Conservation (phyloP, 2,888 invertebrate species). For the Cheilosia scutellata region DNA sequence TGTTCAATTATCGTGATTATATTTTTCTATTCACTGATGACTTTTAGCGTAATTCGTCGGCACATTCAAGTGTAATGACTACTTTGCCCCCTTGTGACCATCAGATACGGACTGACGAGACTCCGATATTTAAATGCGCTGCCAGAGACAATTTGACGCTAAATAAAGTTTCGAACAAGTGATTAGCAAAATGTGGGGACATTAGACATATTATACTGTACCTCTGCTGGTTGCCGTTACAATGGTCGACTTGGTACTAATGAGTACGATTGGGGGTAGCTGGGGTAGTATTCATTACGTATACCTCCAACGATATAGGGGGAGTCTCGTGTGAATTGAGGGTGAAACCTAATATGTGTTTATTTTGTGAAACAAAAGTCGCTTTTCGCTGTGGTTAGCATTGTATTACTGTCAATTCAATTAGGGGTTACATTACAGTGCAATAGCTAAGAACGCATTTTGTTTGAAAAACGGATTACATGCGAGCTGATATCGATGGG, state of each 20-base stretch:
- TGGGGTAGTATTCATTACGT: slow-evolving; percentile 34
- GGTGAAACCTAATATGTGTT: slow-evolving; percentile 70
- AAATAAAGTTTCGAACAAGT: slow-evolving; percentile 30
- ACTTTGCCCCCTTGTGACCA: slow-evolving; percentile 1
- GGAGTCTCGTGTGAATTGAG: slow-evolving; percentile 54
- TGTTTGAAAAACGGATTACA: background rate
- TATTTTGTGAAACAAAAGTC: slow-evolving; percentile 45
- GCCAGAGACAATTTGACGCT: slow-evolving; percentile 59
- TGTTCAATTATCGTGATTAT: slow-evolving; percentile 60
- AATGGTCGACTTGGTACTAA: slow-evolving; percentile 40
- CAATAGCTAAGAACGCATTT: slow-evolving; percentile 21
- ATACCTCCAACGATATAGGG: background rate
- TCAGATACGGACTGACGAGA: slow-evolving; percentile 1
- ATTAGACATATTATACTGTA: slow-evolving; percentile 21
- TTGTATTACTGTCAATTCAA: slow-evolving; percentile 69
- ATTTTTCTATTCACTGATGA: slow-evolving; percentile 24
- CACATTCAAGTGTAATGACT: background rate
- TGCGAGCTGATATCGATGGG: background rate
- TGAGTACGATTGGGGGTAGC: slow-evolving; percentile 59
- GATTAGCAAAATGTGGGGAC: slow-evolving; percentile 19
- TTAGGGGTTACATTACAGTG: slow-evolving; percentile 55
- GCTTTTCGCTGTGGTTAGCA: slow-evolving; percentile 53
- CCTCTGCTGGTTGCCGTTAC: slow-evolving; percentile 5
- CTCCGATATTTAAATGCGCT: slow-evolving; percentile 2
- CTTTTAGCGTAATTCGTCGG: slow-evolving; percentile 2